Base-by-base conservation (phyloP, 2,888 invertebrate genomes). In the Hypselothyrea guttata region DNA sequence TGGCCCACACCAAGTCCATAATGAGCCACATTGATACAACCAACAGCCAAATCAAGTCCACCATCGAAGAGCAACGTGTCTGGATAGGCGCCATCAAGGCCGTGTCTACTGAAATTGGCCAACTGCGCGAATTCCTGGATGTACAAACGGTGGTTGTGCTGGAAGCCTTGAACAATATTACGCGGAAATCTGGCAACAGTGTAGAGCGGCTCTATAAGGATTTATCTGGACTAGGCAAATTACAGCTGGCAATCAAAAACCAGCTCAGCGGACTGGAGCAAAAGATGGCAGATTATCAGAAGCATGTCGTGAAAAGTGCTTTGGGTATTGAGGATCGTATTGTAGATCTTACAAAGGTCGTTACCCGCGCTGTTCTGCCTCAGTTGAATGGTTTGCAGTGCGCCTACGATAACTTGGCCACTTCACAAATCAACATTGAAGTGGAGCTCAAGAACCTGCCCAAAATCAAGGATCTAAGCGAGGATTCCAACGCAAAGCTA, bases 351-450 rank as follows among this genome's bases (percentile, higher is more conserved):
- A 67, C 77, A 22, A 84, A 73, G 42, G 18, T 77, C 31, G 41
- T 77, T 7, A 58, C 84, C 0, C 81, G 84, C 0, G 48, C 84
- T 1, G 56, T 84, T 4, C 40, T 77, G 16, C 77, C 77, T 0
- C 56, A 76, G 13, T 41, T 77, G 0, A 76, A 76, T 44, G 79
- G 74, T 4, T 56, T 77, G 7, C 70, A 81, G 4, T 84, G 63
- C 37, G 61, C 81, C 5, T 70, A 76, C 15, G 48, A 81, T 13
- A 76, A 60, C 28, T 42, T 77, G 28, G 84, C 73, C 13, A 84
- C 77, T 2, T 76, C 77, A 0, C 77, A 84, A 8, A 62, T 84
- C 11, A 77, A 77, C 37, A 58, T 73, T 7, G 84, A 77, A 35
- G 73, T 77, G 7, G 84, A 77, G 4, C 55, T 77, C 0, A 81